Evolutionary conservation across 2,797 vertebrate species (phyloP).

Genomic region (Hypotaenidia okinawae): DNA sequence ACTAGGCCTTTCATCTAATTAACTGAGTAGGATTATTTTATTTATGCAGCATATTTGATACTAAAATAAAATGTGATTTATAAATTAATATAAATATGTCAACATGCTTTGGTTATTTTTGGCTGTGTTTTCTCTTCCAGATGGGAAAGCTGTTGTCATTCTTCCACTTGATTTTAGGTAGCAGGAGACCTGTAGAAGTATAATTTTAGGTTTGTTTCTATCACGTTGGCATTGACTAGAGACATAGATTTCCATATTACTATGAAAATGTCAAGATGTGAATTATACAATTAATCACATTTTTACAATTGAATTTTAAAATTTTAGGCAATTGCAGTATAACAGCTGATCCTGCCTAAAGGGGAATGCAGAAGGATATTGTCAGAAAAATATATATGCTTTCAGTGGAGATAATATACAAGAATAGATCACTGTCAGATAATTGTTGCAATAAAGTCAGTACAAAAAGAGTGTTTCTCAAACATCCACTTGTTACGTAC

Average conservation of each 20-base stretch:
- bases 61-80: background rate
- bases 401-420: background rate
- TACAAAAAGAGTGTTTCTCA: background rate
- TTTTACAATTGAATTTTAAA: background rate
- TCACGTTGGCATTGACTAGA: background rate
- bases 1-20: conserved; percentile 18
- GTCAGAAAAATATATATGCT: background rate
- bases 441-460: background rate
- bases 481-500: background rate
- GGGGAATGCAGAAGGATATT: background rate
- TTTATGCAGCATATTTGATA: conserved; percentile 42
- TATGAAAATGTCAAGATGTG: background rate
- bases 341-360: background rate
- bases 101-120: conserved; percentile 22
- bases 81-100: conserved; percentile 33
- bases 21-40: conserved; percentile 40
- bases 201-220: background rate
- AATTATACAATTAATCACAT: background rate
- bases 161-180: conserved; percentile 28
- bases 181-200: background rate
- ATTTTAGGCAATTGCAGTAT: background rate
- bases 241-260: background rate
- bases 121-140: background rate
- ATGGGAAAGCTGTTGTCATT: background rate
- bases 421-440: background rate